Base-by-base conservation (phyloP, 2,888 invertebrate genomes). In the Germaria angustata region DNA sequence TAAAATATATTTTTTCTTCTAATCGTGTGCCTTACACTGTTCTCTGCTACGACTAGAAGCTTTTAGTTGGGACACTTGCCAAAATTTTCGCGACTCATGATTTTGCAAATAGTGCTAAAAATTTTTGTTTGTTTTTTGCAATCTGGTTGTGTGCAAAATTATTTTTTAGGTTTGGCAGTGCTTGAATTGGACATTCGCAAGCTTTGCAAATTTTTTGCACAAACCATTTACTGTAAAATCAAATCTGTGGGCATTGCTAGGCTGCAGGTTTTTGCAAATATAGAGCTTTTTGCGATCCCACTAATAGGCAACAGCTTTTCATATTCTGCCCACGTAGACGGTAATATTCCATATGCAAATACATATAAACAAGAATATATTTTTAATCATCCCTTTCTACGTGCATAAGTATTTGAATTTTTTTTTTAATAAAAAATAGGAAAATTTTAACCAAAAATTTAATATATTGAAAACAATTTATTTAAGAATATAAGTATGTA, bases 201-300 rank as follows among this genome's bases (percentile, higher is more conserved):
- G 24, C 28, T 66, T 76, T 75, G 65, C 66, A 36, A 76, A 59
- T 36, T 65, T 80, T 80, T 75, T 69, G 80, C 75, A 75, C 39
- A 57, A 69, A 69, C 49, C 66, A 20, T 17, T 79, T 28, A 11
- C 13, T 4, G 22, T 22, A 22, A 32, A 7, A 53, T 73, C 9
- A 20, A 9, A 78, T 32, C 34, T 8, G 34, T 41, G 28, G n/a
- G 34, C n/a, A 51, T 73, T 68, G 66, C 66, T 28, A 68, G 55
- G n/a, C 20, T 28, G 28, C 7, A 22, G 5, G 11, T 46, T 59
- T 77, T 68, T 53, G 32, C 41, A 68, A 73, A 53, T 32, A n/a
- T 20, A 28, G 34, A 69, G 51, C 59, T 73, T 61, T 65, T 22
- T 17, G 36, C 15, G 49, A 65, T 72, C 71, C 15, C 2, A n/a